These are phyloP conservation scores for Opisthocomus hoazin DNA, from an alignment of 2,113 vertebrate species.

Conservation along the genomic window DNA sequence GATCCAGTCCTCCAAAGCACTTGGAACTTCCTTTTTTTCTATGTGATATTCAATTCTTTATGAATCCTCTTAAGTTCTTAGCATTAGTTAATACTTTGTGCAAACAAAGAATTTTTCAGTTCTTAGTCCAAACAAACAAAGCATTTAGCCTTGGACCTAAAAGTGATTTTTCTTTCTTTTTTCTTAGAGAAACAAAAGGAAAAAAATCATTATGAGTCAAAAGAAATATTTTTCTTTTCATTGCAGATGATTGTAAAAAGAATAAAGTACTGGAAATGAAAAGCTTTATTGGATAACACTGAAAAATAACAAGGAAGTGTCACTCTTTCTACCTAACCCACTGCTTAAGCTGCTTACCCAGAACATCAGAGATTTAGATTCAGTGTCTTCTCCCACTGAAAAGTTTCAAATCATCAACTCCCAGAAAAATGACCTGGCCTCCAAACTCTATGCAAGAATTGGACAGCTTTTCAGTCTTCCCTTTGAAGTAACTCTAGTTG, in stretches of 20 bases:
- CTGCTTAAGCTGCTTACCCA: not conserved
- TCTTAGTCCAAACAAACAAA: not conserved
- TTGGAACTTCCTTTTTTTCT: not conserved
- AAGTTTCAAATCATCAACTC: not conserved
- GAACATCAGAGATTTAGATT: not conserved
- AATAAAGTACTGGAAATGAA: not conserved
- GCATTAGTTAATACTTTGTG: not conserved
- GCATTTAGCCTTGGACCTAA: not conserved
- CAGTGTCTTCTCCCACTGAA: not conserved
- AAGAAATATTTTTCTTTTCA: not conserved
- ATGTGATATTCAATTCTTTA: not conserved
- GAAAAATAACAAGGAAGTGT: not conserved
- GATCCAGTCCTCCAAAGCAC: not conserved
- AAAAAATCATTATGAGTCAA: not conserved
- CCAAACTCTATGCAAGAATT: not conserved
- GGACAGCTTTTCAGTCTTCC: not conserved
- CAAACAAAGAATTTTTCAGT: slow-evolving; percentile 1
- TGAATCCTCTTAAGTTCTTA: not conserved
- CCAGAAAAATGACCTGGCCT: not conserved
- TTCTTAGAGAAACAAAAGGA: not conserved
- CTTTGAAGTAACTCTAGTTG: not conserved
- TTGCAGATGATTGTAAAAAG: not conserved
- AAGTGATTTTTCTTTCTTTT: not conserved
- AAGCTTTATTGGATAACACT: not conserved
- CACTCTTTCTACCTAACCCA: not conserved